Evolutionary conservation across 2,888 invertebrate species (phyloP).

Genomic region (Abrostola triplasia): DNA sequence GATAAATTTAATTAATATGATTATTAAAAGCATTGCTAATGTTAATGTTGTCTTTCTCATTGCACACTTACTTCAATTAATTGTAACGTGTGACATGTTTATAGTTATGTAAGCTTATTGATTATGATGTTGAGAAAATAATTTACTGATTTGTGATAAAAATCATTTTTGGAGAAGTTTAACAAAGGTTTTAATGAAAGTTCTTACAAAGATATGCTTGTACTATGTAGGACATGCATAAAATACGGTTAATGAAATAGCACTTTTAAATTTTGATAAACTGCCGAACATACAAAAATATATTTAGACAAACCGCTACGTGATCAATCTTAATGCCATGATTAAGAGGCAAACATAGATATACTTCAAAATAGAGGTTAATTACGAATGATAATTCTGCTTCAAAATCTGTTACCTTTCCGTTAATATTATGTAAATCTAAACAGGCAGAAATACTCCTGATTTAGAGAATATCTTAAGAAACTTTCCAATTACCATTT

Average conservation of each 20-base stretch:
- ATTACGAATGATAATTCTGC: conserved; percentile 47
- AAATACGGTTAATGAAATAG: no score
- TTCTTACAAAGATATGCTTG: no score
- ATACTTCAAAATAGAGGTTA: conserved; percentile 41
- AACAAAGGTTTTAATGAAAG: no score
- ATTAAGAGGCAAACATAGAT: conserved; percentile 16
- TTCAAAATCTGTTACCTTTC: conserved; percentile 40
- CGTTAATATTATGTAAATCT: conserved; percentile 56
- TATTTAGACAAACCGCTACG: conserved; percentile 1
- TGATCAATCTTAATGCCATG: conserved; percentile 11
- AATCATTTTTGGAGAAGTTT: no score
- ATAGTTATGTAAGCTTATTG: no score
- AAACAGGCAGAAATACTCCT: conserved; percentile 45
- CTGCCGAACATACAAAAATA: not conserved
- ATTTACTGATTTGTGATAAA: no score
- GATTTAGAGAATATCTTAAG: conserved; percentile 49
- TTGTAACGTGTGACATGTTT: no score
- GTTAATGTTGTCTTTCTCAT: conserved; percentile 10
- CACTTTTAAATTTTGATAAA: not conserved
- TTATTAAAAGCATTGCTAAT: conserved; percentile 51
- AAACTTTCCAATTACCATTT: conserved; percentile 71
- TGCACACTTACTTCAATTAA: no score
- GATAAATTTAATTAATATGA: conserved; percentile 73
- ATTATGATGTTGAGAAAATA: no score
- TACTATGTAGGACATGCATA: no score